Conservation (phyloP, 2,888 invertebrate genomes). For the Dynastes maya region DNA sequence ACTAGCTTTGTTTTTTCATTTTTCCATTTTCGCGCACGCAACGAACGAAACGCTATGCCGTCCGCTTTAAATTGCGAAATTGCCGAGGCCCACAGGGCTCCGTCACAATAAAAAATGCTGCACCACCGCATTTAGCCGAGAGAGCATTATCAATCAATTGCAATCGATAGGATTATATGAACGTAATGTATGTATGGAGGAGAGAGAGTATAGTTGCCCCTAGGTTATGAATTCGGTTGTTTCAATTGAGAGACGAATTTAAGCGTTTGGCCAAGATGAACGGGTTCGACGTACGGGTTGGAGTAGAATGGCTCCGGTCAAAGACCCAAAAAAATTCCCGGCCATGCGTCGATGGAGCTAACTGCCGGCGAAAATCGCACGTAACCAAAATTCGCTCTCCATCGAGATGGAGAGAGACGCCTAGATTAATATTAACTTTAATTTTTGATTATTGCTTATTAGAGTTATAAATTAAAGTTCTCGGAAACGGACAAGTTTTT, state of each 20-base stretch:
- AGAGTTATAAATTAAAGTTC: slow-evolving; percentile 1
- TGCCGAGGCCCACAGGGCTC: not conserved
- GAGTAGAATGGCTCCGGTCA: slow-evolving; percentile 53
- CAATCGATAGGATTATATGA: slow-evolving; percentile 20
- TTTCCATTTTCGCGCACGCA: not conserved
- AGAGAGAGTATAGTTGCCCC: not conserved
- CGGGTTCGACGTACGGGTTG: slow-evolving; percentile 55
- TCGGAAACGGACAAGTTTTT: not conserved
- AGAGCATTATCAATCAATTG: slow-evolving; percentile 22
- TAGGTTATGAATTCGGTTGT: slow-evolving; percentile 45
- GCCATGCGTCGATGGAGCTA: slow-evolving; percentile 19
- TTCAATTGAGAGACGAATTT: slow-evolving; percentile 52
- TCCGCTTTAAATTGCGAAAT: not conserved
- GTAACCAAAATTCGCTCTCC: slow-evolving; percentile 5
- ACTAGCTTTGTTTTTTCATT: no score
- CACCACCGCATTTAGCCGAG: slow-evolving; percentile 6
- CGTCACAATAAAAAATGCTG: slow-evolving; percentile 1
- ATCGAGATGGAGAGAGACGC: slow-evolving; percentile 8
- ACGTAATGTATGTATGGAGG: not conserved
- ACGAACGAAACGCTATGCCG: not conserved
- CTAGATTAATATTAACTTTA: slow-evolving; percentile 7
- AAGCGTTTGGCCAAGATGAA: slow-evolving; percentile 53
- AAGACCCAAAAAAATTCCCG: slow-evolving; percentile 53
- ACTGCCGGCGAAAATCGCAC: slow-evolving; percentile 22
- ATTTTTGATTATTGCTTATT: slow-evolving; percentile 15